phyloP scores from a whole-genome alignment of 2,797 vertebrate species.

The Alca torda region DNA sequence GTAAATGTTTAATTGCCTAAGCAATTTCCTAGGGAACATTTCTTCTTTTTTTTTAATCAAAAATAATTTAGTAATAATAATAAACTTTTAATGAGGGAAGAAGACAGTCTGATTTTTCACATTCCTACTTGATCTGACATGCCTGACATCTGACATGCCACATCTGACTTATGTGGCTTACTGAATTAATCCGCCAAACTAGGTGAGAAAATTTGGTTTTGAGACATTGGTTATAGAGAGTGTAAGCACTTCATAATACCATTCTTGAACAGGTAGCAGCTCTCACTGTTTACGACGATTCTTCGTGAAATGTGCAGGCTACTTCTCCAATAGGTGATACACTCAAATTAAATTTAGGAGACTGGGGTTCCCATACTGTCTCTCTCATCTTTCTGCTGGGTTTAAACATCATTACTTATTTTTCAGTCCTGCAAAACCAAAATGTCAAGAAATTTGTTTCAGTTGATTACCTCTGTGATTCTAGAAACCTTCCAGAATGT shows the following conservation, averaged over 20 bases:
- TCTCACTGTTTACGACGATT: rapidly evolving
- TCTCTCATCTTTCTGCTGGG: background rate
- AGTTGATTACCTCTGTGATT: background rate
- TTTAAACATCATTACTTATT: background rate
- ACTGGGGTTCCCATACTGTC: background rate
- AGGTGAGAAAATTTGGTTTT: background rate
- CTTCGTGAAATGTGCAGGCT: background rate
- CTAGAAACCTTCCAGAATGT: background rate
- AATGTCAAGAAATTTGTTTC: background rate
- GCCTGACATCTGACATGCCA: background rate
- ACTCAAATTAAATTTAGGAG: background rate
- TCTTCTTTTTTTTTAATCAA: background rate
- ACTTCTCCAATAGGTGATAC: background rate
- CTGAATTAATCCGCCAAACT: background rate
- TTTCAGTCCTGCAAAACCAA: background rate
- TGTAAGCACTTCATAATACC: background rate
- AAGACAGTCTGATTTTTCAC: background rate
- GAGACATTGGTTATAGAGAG: background rate
- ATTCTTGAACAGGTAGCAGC: background rate
- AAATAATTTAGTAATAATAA: background rate
- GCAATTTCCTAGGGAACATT: background rate
- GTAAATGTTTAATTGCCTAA: background rate
- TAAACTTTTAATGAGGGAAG: background rate
- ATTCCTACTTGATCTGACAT: background rate
- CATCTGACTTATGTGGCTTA: background rate